Conservation (phyloP, 2,888 invertebrate genomes). For the Hymenopus coronatus region DNA sequence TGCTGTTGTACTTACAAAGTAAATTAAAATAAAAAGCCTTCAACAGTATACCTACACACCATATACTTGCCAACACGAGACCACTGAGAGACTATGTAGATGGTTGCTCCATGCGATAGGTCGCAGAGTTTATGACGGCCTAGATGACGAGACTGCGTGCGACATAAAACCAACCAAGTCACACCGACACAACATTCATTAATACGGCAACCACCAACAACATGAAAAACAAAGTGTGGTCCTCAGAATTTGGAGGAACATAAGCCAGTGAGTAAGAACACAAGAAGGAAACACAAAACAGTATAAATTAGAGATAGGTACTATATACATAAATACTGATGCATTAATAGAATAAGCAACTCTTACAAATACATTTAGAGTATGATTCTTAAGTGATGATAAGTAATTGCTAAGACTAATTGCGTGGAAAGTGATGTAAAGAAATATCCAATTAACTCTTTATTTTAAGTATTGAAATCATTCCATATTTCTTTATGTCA, state of each 20-base stretch:
- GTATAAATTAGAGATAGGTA: not conserved
- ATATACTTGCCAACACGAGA: slow-evolving; percentile 21
- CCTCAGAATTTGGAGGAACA: not conserved
- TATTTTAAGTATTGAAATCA: too few species aligned
- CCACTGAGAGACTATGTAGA: slow-evolving; percentile 24
- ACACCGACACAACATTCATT: slow-evolving; percentile 11
- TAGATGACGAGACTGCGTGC: slow-evolving; percentile 17
- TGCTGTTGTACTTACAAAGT: not conserved
- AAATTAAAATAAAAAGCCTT: not conserved
- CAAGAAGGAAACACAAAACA: not conserved
- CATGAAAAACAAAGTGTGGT: slow-evolving; percentile 6
- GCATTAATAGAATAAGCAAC: not conserved
- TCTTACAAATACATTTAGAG: not conserved
- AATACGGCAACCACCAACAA: not conserved
- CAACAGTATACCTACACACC: not conserved
- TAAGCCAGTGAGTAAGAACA: not conserved
- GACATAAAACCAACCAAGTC: slow-evolving; percentile 5
- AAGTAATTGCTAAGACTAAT: too few species aligned
- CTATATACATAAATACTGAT: not conserved
- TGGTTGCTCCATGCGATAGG: slow-evolving; percentile 24
- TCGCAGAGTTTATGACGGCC: slow-evolving; percentile 22
- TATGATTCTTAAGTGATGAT: too few species aligned
- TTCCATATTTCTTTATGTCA: too few species aligned
- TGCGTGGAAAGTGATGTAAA: too few species aligned
- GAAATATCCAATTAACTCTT: too few species aligned